Base-by-base conservation (phyloP, 2,888 invertebrate genomes). In the Ophion costatus region DNA sequence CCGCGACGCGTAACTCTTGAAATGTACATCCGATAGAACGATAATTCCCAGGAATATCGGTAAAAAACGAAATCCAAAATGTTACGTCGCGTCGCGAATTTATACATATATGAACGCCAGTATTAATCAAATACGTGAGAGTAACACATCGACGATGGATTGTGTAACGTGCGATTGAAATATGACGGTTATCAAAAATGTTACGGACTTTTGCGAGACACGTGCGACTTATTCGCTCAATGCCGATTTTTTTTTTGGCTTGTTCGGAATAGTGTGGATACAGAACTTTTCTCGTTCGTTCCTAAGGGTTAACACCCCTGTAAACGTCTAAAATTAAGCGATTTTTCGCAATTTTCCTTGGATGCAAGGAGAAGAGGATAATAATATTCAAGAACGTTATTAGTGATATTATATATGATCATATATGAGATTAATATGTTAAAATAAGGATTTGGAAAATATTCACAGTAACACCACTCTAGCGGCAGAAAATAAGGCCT, bases 101-200 rank as follows among this genome's bases (percentile, higher is more conserved):
- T 24, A 38, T 20, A 59, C 9, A 59, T 22, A 59, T n/a, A 59
- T n/a, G 6, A 4, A n/a, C 22, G 1, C 59, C 11, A 10, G 20
- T 56, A 57, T 11, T 17, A 11, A 71, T 83, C 75, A 56, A 10
- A 70, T 20, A 42, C 45, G 22, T 64, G 42, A 2, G 33, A 45
- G 22, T 33, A 66, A 38, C 24, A 11, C 22, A 45, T 5, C 20
- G n/a, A 20, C 59, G 29, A 29, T 33, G n/a, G 57, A 22, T 83
- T 79, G 56, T 45, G 61, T 74, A 83, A 83, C 63, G 24, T 29
- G n/a, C 11, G 38, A 17, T 74, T 66, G 69, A 74, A 67, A 69
- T 33, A n/a, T 64, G 51, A 64, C 51, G 33, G 64, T 64, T 56
- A 38, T 33, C 29, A 17, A 64, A 64, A 2, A 74, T 51, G 20